phyloP scores from a whole-genome alignment of 2,797 vertebrate species.

The Phataginus tricuspis region DNA sequence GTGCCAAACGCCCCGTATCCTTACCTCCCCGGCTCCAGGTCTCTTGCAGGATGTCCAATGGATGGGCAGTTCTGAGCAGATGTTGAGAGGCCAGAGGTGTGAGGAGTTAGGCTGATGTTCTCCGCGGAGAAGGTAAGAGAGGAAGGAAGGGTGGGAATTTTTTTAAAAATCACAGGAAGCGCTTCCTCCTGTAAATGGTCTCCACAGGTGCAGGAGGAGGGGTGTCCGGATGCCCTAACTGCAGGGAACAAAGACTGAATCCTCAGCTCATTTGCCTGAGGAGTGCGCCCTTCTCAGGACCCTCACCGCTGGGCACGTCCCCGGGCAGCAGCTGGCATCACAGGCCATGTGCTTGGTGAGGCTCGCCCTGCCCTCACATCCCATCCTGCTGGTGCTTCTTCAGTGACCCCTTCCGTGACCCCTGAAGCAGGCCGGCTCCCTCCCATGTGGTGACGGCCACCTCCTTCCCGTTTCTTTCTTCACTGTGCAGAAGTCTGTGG shows the following conservation, averaged over 20 bases:
- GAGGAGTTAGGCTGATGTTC: background rate
- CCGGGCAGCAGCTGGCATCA: background rate
- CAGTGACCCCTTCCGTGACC: fast-evolving
- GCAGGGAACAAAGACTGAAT: background rate
- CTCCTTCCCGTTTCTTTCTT: background rate
- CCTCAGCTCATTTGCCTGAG: background rate
- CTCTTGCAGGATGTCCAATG: background rate
- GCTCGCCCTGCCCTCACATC: fast-evolving
- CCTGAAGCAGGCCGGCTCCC: background rate
- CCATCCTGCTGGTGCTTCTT: fast-evolving
- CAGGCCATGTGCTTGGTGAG: fast-evolving
- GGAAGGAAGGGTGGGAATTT: background rate
- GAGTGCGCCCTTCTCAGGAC: background rate
- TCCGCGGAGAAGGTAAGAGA: background rate
- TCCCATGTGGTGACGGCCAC: background rate
- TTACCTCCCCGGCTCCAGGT: no score
- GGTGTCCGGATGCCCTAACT: background rate
- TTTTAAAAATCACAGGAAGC: background rate
- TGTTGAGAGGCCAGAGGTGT: background rate
- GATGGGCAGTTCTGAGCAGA: no score
- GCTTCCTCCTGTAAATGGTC: background rate
- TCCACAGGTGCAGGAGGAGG: background rate
- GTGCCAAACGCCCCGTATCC: no score
- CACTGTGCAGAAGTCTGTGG: background rate
- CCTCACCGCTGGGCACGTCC: fast-evolving